Base-by-base conservation (phyloP, 1,140 invertebrate genomes). In the Drosophila gunungcola region DNA sequence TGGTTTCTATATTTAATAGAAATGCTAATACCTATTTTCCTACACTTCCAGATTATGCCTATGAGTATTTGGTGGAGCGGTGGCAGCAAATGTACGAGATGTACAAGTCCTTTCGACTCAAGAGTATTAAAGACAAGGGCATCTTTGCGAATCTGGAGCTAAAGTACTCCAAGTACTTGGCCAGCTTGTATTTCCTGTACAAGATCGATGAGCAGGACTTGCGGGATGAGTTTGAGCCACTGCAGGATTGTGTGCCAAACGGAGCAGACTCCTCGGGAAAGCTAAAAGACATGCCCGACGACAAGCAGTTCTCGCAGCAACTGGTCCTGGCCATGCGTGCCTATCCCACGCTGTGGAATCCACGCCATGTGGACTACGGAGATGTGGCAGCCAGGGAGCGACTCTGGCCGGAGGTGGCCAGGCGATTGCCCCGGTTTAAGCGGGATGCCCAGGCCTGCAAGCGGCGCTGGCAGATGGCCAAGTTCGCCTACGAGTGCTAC, bases 31-130 rank as follows among this genome's bases (percentile, higher is more conserved):
- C 7, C 3, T 10, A 27, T 39, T 29, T 3, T 48, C 10, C n/a
- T 29, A n/a, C 7, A 38, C 2, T 76, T 77, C 6, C 54, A 90
- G 85, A 81, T 49, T 90, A 90, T 67, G 78, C 69, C 11, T 77
- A 62, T 51, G 86, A 91, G 25, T 81, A 91, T 34, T 69, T 91
- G 6, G 82, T 89, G 27, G 90, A 91, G 10, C 86, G 90, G 11
- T 91, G 90, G 90, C 75, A 91, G 32, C 90, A 91, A 46, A 84
- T 91, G 78, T 91, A 91, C 46, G 90, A 91, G 57, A 91, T 91
- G 90, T 91, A 91, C 70, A 91, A 91, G 51, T 78, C 90, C 1
- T 91, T 91, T 53, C 90, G 90, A 4, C 65, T 91, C 0, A 91
- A 91, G 52, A 90, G 73, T 25, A 91, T 91, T n/a, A 91, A 91